Percentiles rank a stretch among this genome's conserved stretches.
phyloP scores from a whole-genome alignment of 1,140 invertebrate genomes.

The Hydropsyche tenuis region DNA sequence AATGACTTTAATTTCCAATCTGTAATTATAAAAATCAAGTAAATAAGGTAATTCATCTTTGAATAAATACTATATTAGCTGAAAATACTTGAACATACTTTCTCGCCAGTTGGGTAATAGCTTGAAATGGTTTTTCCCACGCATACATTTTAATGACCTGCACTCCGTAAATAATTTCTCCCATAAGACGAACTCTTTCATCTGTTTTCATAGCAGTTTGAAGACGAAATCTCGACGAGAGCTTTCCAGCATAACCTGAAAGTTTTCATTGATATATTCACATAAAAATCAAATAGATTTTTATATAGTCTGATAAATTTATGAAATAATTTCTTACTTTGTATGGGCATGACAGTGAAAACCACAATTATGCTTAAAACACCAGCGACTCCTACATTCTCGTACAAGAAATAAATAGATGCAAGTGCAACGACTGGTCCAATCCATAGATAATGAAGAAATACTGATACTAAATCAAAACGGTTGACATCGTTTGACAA shows the following conservation, averaged over 20 bases:
- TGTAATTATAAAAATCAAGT: constrained; percentile 51
- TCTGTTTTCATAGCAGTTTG: constrained; percentile 75
- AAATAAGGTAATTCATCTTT: neutral
- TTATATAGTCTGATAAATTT: no score
- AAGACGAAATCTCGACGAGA: constrained; percentile 69
- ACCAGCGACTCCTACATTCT: constrained; percentile 69
- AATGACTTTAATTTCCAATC: constrained; percentile 68
- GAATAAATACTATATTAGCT: no score
- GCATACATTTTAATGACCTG: constrained; percentile 85
- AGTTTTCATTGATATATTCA: no score
- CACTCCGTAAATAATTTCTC: constrained; percentile 75
- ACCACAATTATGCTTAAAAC: constrained; percentile 74
- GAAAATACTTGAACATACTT: constrained; percentile 53
- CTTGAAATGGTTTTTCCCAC: constrained; percentile 76
- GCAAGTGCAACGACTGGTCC: constrained; percentile 71
- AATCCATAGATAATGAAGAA: constrained; percentile 69
- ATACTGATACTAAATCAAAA: constrained; percentile 67
- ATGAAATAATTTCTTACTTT: constrained; percentile 64
- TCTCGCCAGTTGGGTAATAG: constrained; percentile 66
- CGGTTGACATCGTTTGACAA: constrained; percentile 80
- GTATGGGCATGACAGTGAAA: constrained; percentile 75
- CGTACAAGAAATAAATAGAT: constrained; percentile 69
- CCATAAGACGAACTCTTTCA: constrained; percentile 78
- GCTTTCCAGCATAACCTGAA: constrained; percentile 69
- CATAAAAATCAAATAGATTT: no score